A percentile compares a stretch with the other conserved stretches of the same genome.
These are phyloP conservation scores for Nemotelus nigrinus DNA, from an alignment of 2,888 invertebrate species.

Conservation along the genomic window DNA sequence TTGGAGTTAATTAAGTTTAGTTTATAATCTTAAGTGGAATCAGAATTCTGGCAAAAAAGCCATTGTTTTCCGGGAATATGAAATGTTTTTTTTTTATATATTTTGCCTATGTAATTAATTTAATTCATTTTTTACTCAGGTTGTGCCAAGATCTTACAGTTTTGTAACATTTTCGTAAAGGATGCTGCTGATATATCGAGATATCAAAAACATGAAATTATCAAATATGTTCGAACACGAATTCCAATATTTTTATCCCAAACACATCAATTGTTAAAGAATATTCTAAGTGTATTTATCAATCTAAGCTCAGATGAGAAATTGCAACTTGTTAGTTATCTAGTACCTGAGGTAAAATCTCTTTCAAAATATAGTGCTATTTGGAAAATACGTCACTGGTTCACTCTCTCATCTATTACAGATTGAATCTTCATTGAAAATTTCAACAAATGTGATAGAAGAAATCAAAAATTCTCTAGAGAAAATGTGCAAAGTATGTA, in stretches of 20 bases:
- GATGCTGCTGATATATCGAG: conserved; percentile 71
- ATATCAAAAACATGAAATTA: conserved; percentile 74
- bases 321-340: conserved; percentile 71
- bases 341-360: conserved; percentile 71
- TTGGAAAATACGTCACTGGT: background rate
- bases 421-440: conserved; percentile 72
- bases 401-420: conserved; percentile 57
- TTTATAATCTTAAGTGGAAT: too few relatives aligned
- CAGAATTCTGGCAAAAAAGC: too few relatives aligned
- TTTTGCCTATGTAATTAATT: background rate
- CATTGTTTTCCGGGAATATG: background rate
- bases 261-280: conserved; percentile 70
- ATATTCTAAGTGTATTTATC: conserved; percentile 70
- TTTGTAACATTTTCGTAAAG: conserved; percentile 74
- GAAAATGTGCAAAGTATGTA: conserved; percentile 68
- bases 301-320: conserved; percentile 69
- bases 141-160: conserved; percentile 68
- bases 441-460: conserved; percentile 69
- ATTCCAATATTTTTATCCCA: conserved; percentile 74
- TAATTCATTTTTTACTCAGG: conserved; percentile 57
- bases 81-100: conserved; percentile 9
- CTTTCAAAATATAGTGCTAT: background rate
- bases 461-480: conserved; percentile 72
- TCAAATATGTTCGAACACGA: conserved; percentile 73
- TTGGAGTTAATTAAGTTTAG: too few relatives aligned